These are phyloP conservation scores for Neoascia interrupta DNA, from an alignment of 2,888 invertebrate genomes.

Conservation along the genomic window DNA sequence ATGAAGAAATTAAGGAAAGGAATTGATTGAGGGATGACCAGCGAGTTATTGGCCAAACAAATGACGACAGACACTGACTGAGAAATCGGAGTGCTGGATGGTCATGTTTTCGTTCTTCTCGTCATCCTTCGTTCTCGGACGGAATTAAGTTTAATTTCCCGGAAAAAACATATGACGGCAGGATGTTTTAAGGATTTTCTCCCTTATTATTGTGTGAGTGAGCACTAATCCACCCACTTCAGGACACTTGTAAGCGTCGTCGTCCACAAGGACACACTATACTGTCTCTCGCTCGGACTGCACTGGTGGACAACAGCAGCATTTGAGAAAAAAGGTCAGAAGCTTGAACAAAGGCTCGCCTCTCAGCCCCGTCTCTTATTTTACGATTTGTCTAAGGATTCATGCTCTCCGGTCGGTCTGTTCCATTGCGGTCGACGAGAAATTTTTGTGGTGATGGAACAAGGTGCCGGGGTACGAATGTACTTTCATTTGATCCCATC, in stretches of 20 bases:
- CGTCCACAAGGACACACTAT: constrained; percentile 5
- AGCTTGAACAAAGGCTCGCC: constrained; percentile 42
- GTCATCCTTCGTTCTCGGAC: constrained; percentile 21
- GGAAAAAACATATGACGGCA: constrained; percentile 73
- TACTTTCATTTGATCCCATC: constrained; percentile 45
- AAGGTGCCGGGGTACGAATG: constrained; percentile 29
- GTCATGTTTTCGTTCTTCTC: constrained; percentile 2
- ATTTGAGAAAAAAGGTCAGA: constrained; percentile 45
- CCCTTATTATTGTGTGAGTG: constrained; percentile 39
- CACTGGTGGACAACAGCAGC: constrained; percentile 28
- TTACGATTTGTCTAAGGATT: constrained; percentile 64
- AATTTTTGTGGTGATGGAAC: constrained; percentile 37
- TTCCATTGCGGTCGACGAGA: constrained; percentile 57
- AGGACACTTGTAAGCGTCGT: constrained; percentile 19
- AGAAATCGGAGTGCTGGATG: background rate
- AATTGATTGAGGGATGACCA: constrained; percentile 55
- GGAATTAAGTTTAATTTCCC: constrained; percentile 77
- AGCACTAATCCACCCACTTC: constrained; percentile 54
- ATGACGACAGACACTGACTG: too few species aligned
- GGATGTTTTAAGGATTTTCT: constrained; percentile 70
- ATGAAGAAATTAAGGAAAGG: constrained; percentile 52
- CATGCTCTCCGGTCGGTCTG: constrained; percentile 42
- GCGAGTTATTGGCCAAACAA: constrained; percentile 29
- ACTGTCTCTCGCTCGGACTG: constrained; percentile 23
- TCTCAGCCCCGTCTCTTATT: constrained; percentile 39